Evolutionary conservation across 1,140 invertebrate genomes (phyloP).

Genomic region (Tetramorium alpestre): DNA sequence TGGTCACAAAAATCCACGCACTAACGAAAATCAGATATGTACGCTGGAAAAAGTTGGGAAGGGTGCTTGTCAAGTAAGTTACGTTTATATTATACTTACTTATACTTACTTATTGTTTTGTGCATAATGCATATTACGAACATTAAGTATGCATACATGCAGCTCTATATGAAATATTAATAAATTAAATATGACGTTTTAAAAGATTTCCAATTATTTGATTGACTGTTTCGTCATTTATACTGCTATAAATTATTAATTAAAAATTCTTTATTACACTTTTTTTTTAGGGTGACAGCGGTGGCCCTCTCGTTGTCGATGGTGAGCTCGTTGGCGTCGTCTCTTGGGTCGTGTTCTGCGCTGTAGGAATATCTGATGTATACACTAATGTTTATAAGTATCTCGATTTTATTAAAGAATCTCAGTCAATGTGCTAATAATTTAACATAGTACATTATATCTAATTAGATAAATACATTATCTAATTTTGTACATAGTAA

Average conservation of each 20-base stretch:
- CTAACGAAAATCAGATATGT: conserved; percentile 17
- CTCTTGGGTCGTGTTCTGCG: conserved; percentile 89
- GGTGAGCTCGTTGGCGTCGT: conserved; percentile 87
- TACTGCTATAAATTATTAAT: neutral
- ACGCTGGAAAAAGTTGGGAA: neutral
- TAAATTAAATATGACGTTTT: neutral
- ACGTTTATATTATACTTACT: neutral
- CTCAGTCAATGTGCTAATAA: neutral
- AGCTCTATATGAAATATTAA: neutral
- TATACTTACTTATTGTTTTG: conserved; percentile 4
- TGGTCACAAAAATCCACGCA: neutral
- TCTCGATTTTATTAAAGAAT: conserved; percentile 84
- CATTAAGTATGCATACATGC: neutral
- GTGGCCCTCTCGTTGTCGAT: conserved; percentile 86
- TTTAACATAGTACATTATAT: neutral
- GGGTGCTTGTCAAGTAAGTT: conserved; percentile 14
- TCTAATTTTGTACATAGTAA: neutral
- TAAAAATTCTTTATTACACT: conserved; percentile 21
- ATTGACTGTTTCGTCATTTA: neutral
- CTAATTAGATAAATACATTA: neutral
- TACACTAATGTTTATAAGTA: conserved; percentile 86
- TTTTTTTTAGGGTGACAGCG: conserved; percentile 86
- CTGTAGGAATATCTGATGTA: conserved; percentile 88
- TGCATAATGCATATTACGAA: neutral
- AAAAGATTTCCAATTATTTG: neutral